Percentiles rank a stretch among this genome's conserved stretches.
phyloP scores from a whole-genome alignment of 2,888 invertebrate species.

The Thelaira solivaga region DNA sequence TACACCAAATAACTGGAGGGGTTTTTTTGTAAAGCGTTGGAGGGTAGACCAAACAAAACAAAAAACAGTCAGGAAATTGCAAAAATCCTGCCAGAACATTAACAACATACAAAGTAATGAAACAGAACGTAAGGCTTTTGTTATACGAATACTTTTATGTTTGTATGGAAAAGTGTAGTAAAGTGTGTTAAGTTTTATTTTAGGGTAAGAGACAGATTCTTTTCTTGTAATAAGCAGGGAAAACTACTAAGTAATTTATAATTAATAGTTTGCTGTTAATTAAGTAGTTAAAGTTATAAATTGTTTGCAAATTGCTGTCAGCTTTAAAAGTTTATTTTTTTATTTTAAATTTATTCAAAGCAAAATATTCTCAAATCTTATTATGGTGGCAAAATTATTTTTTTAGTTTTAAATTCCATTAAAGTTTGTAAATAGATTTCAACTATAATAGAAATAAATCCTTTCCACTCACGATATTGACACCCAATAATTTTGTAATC shows the following conservation, averaged over 20 bases:
- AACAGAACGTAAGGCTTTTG: slow-evolving; percentile 27
- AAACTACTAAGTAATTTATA: neutral
- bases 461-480: neutral
- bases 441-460: neutral
- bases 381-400: too few relatives aligned
- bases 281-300: too few relatives aligned
- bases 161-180: too few relatives aligned
- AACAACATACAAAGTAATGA: slow-evolving; percentile 22
- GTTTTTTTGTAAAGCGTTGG: neutral
- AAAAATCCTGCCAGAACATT: slow-evolving; percentile 50
- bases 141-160: neutral
- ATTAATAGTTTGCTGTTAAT: neutral
- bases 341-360: too few relatives aligned
- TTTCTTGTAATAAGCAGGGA: too few relatives aligned
- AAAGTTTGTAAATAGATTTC: too few relatives aligned
- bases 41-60: slow-evolving; percentile 29
- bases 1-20: slow-evolving; percentile 28
- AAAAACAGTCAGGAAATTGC: slow-evolving; percentile 55
- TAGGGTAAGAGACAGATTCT: too few relatives aligned
- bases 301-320: too few relatives aligned
- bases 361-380: too few relatives aligned
- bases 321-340: too few relatives aligned
- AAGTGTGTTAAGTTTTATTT: too few relatives aligned
- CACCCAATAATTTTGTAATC: slow-evolving; percentile 2
- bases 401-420: too few relatives aligned